Evolutionary conservation across 2,113 vertebrate genomes (phyloP).

Genomic region (Myotis yumanensis): DNA sequence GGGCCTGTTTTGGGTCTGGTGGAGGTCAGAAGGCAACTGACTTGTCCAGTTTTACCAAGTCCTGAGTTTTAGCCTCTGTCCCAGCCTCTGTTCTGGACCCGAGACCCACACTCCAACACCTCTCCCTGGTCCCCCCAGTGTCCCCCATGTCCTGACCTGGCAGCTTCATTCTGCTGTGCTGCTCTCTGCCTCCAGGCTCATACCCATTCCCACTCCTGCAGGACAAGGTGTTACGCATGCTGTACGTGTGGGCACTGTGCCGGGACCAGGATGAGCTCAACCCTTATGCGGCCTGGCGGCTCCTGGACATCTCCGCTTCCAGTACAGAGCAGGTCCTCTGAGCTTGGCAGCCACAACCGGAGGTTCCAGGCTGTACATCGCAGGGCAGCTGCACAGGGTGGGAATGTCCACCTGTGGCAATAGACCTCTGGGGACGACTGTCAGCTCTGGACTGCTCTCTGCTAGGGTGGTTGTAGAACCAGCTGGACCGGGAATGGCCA

Average conservation of each 20-base stretch:
- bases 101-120: background rate
- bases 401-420: background rate
- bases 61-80: background rate
- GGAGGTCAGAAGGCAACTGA: background rate
- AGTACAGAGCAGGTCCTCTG: constrained; percentile 96
- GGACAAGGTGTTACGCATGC: constrained; percentile 96
- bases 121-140: background rate
- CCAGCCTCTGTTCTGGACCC: background rate
- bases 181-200: background rate
- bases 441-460: background rate
- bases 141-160: background rate
- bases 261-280: constrained; percentile 96
- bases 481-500: background rate
- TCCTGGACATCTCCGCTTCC: constrained; percentile 95
- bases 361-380: background rate
- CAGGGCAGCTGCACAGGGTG: background rate
- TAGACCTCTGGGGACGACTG: background rate
- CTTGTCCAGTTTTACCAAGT: no score
- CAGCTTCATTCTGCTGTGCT: background rate
- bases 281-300: constrained; percentile 93
- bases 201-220: constrained; percentile 66
- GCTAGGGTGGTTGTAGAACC: background rate
- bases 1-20: background rate
- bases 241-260: constrained; percentile 98
- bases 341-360: background rate